Evolutionary conservation across 2,797 vertebrate genomes (phyloP), one percentile per base, ranked within the genome.

Genomic region (Pseudomugil gertrudae): DNA sequence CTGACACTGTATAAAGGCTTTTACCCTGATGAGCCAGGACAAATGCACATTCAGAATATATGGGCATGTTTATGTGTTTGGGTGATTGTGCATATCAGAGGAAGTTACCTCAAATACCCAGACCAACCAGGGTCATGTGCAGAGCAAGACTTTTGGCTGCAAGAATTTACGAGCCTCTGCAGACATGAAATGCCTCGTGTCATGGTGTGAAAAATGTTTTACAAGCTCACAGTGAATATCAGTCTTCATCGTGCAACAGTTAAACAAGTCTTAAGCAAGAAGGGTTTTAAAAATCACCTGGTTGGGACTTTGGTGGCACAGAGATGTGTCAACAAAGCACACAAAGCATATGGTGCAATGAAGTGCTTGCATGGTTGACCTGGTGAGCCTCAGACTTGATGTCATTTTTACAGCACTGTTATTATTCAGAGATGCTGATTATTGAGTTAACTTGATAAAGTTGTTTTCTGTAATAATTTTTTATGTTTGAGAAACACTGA

Each of bases 131-230:
- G 77, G 64, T 86, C 69, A 63, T 13, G 4, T 9, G 55, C 35
- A 3, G 63, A 74, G 69, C 63, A 4, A 0, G 35, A 56, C 15
- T 9, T 32, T 24, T 51, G 70, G 56, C 63, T 17, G 40, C 27
- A 59, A 73, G 76, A 68, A 64, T 84, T 82, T 78, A 79, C 50
- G n/a, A 81, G 74, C 7, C 65, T 76, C 75, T 1, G 23, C 73
- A 82, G 78, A 86, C 83, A 55, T 58, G 57, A 84, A 80, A 51
- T 47, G 1, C 68, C 19, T 83, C 13, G 36, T 54, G 40, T 30
- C 0, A 0, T 5, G 48, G 74, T 66, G 83, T 36, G 51, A 83
- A 72, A 59, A 50, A 29, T 64, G 69, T 53, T 84, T 84, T 69
- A 82, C 3, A 64, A 72, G 76, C 62, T 50, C 29, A 23, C 50